Conservation (phyloP, 1,140 invertebrate species). For the Anoplophora glabripennis region DNA sequence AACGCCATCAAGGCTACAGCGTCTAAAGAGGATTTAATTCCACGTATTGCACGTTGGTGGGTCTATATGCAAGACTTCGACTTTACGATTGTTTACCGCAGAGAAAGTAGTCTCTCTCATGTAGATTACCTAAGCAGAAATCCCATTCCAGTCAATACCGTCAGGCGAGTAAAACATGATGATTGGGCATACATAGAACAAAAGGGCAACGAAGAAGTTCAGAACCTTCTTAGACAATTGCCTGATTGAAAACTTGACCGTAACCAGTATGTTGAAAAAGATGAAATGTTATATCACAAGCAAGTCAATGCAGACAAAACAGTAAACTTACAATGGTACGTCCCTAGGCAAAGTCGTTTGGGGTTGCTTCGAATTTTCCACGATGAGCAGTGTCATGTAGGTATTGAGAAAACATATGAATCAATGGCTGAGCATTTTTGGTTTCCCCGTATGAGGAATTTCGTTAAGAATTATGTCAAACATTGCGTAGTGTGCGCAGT, state of each 20-base stretch:
- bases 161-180: too few species aligned
- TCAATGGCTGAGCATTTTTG: too few species aligned
- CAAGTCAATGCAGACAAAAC: neutral
- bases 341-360: too few species aligned
- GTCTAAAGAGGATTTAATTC: conserved; percentile 44
- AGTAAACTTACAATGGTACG: too few species aligned
- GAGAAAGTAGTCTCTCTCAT: neutral
- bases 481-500: too few species aligned
- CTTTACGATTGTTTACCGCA: neutral
- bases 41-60: conserved; percentile 46
- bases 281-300: conserved; percentile 4
- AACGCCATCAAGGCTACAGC: conserved; percentile 44
- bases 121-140: conserved; percentile 17
- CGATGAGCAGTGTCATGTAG: too few species aligned
- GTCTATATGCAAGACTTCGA: neutral
- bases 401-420: too few species aligned
- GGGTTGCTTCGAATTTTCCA: too few species aligned
- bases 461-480: too few species aligned
- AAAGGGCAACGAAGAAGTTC: conserved; percentile 11
- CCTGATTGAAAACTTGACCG: conserved; percentile 12
- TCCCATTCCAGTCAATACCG: too few species aligned
- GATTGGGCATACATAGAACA: conserved; percentile 11
- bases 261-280: conserved; percentile 16
- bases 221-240: conserved; percentile 3
- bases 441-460: too few species aligned